Evolutionary conservation across 2,888 invertebrate species (phyloP), one percentile per base, ranked within the genome.

Genomic region (Crossocerus cetratus): DNA sequence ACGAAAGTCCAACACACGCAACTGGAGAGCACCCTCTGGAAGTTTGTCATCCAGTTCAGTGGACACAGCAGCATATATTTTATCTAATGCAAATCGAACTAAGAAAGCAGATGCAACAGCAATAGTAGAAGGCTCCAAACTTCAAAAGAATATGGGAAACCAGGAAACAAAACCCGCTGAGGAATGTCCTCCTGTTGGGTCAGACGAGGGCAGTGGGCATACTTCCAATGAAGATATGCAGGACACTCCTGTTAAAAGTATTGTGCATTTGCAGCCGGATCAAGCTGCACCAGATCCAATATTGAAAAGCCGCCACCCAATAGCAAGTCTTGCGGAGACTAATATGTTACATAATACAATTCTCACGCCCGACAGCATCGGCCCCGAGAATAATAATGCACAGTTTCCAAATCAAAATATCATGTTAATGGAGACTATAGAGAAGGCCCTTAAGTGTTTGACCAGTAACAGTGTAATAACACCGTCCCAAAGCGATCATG

Each of bases 21-120:
- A 3, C 14, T 16, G 2, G 45, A 61, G n/a, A 58, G 11, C 5
- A 45, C 20, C 18, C n/a, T 49, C n/a, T 44, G 58, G 14, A n/a
- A 67, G 63, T 13, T 80, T 68, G 11, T 83, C 81, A 3, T 68
- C 57, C 18, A 87, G 83, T 61, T 87, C 88, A 32, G 84, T 89
- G 2, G 84, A 89, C 55, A 89, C 89, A 13, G 83, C 83, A 1
- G 83, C 75, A 20, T 89, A 89, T 56, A 87, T 89, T 45, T 73
- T 83, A 54, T 84, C 87, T 2, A 87, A 87, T 60, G 74, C 77
- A 3, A 87, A 87, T 65, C 65, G 79, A 0, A 87, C 86, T 14
- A 84, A 82, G 18, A 86, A 86, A 72, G 64, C 71, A 8, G 77
- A 84, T 20, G 76, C 79, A 4, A 67, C 80, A 44, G 84, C 81